Conservation (phyloP, 2,113 vertebrate genomes). For the Pan paniscus region DNA sequence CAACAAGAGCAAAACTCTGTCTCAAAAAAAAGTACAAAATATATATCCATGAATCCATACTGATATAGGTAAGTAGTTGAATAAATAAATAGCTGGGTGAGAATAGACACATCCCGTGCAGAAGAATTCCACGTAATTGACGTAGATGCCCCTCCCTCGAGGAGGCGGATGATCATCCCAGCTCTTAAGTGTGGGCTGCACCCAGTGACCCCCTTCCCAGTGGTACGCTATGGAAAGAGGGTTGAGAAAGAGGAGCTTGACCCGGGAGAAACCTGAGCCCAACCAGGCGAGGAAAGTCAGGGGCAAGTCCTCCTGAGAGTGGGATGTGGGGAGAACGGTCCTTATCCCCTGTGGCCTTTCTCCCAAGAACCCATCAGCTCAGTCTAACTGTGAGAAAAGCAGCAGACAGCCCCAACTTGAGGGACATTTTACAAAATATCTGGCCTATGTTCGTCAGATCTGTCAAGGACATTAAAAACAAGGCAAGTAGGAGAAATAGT, state of each 20-base stretch:
- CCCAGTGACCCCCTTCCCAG: too few relatives aligned
- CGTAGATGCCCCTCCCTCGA: neutral
- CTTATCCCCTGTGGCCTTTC: neutral
- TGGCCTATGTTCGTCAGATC: neutral
- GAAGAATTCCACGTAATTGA: neutral
- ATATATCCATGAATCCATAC: neutral
- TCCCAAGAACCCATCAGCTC: neutral
- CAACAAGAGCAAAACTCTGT: too few relatives aligned
- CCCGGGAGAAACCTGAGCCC: neutral
- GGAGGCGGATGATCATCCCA: neutral
- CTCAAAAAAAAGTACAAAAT: neutral
- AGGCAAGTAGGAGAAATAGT: neutral
- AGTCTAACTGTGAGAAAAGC: neutral
- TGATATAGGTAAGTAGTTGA: neutral
- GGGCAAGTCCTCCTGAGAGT: accelerated
- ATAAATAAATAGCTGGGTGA: neutral
- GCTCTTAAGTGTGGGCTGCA: neutral
- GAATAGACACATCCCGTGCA: neutral
- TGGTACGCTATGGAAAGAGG: neutral
- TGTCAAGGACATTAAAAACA: neutral
- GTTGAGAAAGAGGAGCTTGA: accelerated
- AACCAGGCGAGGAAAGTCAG: neutral
- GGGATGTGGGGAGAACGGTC: accelerated
- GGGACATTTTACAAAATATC: neutral
- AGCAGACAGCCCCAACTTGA: accelerated